Base-by-base conservation (phyloP, 2,797 vertebrate species). In the Cetoscarus ocellatus region DNA sequence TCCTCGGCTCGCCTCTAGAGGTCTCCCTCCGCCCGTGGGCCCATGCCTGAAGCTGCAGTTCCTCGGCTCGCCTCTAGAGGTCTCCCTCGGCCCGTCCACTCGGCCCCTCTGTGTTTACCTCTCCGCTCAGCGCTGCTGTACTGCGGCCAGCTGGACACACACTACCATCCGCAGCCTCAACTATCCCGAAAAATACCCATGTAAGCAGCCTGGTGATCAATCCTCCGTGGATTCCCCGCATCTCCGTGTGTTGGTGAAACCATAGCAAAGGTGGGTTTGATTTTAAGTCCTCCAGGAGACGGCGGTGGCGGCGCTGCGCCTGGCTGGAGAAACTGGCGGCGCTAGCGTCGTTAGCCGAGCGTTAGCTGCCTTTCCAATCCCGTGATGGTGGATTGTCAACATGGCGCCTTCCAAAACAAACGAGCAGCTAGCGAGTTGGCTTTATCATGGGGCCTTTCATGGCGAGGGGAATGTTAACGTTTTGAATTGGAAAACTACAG, bases 381-480 rank as follows among this genome's bases (percentile, higher is more conserved):
- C 84, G 76, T 91, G 82, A 91, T 89, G 86, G 87, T 88, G 86
- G 88, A 78, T 63, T 61, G 78, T 76, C 81, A 93, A 93, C 88
- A 93, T 91, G 92, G 91, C 90, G 92, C 87, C 91, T 66, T 86
- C 82, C 86, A 84, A 91, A 89, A 89, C 88, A 88, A 86, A 86
- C 78, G 36, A 67, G 10, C 53, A 62, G 61, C n/a, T 15, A 8
- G 47, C 14, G 52, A 55, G 49, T 51, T 1, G 3, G 2, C 15
- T 13, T 40, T 10, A 27, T 4, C 27, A 27, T 27, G 27, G 4
- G 27, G 27, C 27, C 27, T 27, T 27, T 4, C 27, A 4, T 27
- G 27, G 27, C 27, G 27, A 27, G 27, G 27, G 27, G 27, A 4
- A 27, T 27, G 27, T 27, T 27, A 27, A 10, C 38, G 38, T 39